Percentiles rank a stretch among this genome's conserved stretches.
These are phyloP conservation scores for Alloplasta piceator DNA, from an alignment of 2,888 invertebrate genomes.

Conservation along the genomic window DNA sequence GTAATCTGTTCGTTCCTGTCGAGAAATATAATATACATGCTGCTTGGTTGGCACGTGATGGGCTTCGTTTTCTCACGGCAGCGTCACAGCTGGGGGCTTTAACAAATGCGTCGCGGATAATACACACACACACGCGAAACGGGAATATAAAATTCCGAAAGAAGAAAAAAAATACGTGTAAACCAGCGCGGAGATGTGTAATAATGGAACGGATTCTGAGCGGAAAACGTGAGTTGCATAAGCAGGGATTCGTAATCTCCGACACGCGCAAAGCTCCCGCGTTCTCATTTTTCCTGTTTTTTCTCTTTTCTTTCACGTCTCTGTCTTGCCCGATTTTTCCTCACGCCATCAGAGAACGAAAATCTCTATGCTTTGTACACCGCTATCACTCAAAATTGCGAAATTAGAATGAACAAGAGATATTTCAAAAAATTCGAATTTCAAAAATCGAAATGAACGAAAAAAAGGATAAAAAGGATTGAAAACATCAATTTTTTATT, in stretches of 20 bases:
- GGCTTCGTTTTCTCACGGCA: neutral
- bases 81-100: neutral
- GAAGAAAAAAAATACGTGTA: neutral
- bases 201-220: constrained; percentile 47
- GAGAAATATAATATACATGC: too few species aligned
- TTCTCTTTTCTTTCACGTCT: neutral
- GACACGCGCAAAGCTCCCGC: neutral
- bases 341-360: neutral
- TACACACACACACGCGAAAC: neutral
- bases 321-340: neutral
- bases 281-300: neutral
- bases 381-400: too few species aligned
- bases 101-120: neutral
- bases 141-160: constrained; percentile 19
- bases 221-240: constrained; percentile 45
- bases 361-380: too few species aligned
- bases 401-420: too few species aligned
- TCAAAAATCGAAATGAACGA: too few species aligned
- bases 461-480: too few species aligned
- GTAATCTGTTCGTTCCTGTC: too few species aligned
- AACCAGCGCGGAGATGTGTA: constrained; percentile 20
- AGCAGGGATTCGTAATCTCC: constrained; percentile 56
- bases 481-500: too few species aligned
- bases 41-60: too few species aligned
- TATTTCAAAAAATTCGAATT: too few species aligned